Evolutionary conservation across 1,140 invertebrate species (phyloP), one percentile per base, ranked within the genome.

Genomic region (Calliopsis andreniformis): DNA sequence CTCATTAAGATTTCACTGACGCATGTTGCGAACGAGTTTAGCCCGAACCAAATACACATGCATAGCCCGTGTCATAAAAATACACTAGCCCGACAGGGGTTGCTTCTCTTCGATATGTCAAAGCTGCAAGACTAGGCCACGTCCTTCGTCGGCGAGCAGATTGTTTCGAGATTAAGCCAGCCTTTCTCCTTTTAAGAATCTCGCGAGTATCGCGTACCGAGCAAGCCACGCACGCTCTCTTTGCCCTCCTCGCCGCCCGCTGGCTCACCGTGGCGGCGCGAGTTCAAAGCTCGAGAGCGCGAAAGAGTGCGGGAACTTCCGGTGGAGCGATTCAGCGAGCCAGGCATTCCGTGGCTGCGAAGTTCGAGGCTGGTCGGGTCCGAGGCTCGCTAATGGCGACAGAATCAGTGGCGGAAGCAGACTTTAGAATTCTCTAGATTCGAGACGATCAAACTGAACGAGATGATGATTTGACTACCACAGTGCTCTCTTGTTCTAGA

Each of bases 281-380:
- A 76, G 85, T 86, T 84, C 80, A 82, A 88, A 84, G 80, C 80
- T 85, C 83, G 77, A 72, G 79, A 76, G 67, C 71, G 72, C 53
- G 76, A 80, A 81, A 77, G 78, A 79, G 84, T 79, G 82, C 76
- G 86, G 80, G 80, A 86, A 89, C 84, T 89, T 89, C 88, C 87
- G 88, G 87, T 80, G 79, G 53, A 82, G 80, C 82, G 78, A 83
- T 78, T 72, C 73, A 63, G 45, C 67, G 76, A 55, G 71, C 55
- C 51, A 42, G 67, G 45, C 71, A 83, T 80, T 84, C 77, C 80
- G 56, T 49, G 62, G 55, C 70, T 61, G 61, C 58, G 43, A 68
- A 79, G 35, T 76, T 79, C 63, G 71, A 58, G 78, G 28, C 72
- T 56, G 30, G 47, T 32, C 55, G 62, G 39, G 53, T 59, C 49